Evolutionary conservation across 2,888 invertebrate genomes (phyloP).

Genomic region (Suillia variegata): DNA sequence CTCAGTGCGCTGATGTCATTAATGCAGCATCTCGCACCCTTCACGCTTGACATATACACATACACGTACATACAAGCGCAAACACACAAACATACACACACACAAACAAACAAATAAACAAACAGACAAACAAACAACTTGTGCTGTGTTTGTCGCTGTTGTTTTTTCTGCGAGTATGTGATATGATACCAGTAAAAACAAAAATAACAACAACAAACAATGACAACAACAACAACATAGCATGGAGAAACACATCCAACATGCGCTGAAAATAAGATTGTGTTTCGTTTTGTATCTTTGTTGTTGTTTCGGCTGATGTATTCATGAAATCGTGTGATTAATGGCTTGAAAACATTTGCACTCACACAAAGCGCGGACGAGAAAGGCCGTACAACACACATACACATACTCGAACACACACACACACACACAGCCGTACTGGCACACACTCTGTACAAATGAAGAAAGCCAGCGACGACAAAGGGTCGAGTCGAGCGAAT

Average conservation of each 20-base stretch:
- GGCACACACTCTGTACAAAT: not conserved
- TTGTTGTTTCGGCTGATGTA: constrained; percentile 47
- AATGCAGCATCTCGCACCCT: constrained; percentile 41
- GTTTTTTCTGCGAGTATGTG: constrained; percentile 37
- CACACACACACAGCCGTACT: too few species aligned
- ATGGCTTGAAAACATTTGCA: constrained; percentile 61
- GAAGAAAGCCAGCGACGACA: not conserved
- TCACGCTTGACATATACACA: constrained; percentile 30
- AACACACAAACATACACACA: too few species aligned
- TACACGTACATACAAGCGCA: too few species aligned
- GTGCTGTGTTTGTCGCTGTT: constrained; percentile 1
- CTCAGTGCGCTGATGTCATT: constrained; percentile 39
- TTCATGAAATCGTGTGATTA: constrained; percentile 62
- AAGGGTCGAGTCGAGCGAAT: not conserved
- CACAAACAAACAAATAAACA: too few species aligned
- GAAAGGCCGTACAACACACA: too few species aligned
- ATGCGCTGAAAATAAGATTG: constrained; percentile 53
- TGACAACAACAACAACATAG: constrained; percentile 18
- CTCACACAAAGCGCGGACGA: constrained; percentile 42
- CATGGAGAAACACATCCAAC: constrained; percentile 37
- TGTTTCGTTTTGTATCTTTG: constrained; percentile 45
- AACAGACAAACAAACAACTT: constrained; percentile 8
- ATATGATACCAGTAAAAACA: constrained; percentile 26
- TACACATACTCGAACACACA: too few species aligned
- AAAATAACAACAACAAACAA: constrained; percentile 22